Evolutionary conservation across 2,888 invertebrate species (phyloP).

Genomic region (Dasypogon diadema): DNA sequence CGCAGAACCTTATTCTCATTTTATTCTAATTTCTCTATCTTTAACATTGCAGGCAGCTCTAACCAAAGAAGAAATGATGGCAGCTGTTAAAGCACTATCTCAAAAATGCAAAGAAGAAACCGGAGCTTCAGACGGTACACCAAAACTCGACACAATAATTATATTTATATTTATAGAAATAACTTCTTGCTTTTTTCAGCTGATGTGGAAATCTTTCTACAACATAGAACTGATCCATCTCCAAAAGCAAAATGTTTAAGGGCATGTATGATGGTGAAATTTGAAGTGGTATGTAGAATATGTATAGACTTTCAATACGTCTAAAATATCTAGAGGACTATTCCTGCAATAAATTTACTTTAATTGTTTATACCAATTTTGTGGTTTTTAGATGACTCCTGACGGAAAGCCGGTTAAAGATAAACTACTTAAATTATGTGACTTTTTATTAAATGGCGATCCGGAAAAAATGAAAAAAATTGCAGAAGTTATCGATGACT

Average conservation of each 20-base stretch:
- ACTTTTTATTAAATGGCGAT: neutral
- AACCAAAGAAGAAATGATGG: constrained; percentile 60
- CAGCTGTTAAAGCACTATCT: constrained; percentile 58
- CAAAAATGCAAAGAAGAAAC: constrained; percentile 62
- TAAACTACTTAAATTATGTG: neutral
- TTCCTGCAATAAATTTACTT: no score
- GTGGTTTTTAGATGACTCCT: neutral
- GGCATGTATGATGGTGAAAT: constrained; percentile 64
- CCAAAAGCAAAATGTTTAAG: constrained; percentile 64
- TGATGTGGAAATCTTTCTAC: constrained; percentile 63
- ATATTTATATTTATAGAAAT: no score
- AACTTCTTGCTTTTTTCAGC: constrained; percentile 59
- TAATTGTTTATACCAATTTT: neutral
- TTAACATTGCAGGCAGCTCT: constrained; percentile 58
- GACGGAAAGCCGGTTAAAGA: neutral
- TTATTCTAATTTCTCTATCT: no score
- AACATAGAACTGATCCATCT: constrained; percentile 59
- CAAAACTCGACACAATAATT: no score
- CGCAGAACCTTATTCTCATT: no score
- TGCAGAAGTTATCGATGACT: neutral
- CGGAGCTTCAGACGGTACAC: constrained; percentile 64
- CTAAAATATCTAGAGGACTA: neutral
- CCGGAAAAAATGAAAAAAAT: neutral
- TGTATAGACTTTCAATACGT: neutral
- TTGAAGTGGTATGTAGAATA: constrained; percentile 63